Base-by-base conservation (phyloP, 2,113 vertebrate genomes). In the Arenaria interpres region DNA sequence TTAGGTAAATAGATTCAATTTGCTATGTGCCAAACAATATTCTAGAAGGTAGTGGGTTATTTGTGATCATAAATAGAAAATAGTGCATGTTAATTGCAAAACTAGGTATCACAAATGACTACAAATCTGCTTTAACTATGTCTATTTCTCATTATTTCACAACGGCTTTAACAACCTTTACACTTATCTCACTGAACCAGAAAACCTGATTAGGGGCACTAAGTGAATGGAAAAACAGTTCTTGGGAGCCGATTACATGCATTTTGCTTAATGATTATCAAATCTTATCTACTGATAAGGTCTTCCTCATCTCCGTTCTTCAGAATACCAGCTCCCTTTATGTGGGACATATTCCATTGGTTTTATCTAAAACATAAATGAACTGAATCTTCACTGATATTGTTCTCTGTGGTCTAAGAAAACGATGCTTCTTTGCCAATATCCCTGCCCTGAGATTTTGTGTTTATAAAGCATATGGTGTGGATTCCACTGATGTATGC, bases 1-100 rank as follows among this genome's bases (percentile, higher is more conserved):
- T 92, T 77, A 93, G 39, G 75, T 48, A 90, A 97, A 75, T 59
- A 93, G 33, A 91, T 91, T 69, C 39, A 53, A 80, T 95, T 95
- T 96, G 54, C 53, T n/a, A 17, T 18, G 25, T 79, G 75, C 18
- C 81, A 80, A 62, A 92, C 77, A 77, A 75, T 89, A 78, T 74
- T 80, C 63, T 21, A 63, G 33, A 76, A 43, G 14, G 20, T 67
- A 74, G 33, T 19, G 32, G 27, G 32, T 4, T 25, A 33, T 85
- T 91, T 95, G 57, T 54, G 75, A 57, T 46, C 32, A 78, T 16
- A 80, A 85, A 89, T 22, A 85, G 73, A 75, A 94, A 94, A 78
- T 2, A 88, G 33, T 14, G 54, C 57, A 72, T 5, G 7, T 72
- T 94, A 89, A 89, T 75, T 89, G 53, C 73, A 92, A 87, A 95